A percentile compares a stretch with the other conserved stretches of the same genome.
These are phyloP conservation scores for Plutomurus gul DNA, from an alignment of 1,140 invertebrate genomes.

Conservation along the genomic window DNA sequence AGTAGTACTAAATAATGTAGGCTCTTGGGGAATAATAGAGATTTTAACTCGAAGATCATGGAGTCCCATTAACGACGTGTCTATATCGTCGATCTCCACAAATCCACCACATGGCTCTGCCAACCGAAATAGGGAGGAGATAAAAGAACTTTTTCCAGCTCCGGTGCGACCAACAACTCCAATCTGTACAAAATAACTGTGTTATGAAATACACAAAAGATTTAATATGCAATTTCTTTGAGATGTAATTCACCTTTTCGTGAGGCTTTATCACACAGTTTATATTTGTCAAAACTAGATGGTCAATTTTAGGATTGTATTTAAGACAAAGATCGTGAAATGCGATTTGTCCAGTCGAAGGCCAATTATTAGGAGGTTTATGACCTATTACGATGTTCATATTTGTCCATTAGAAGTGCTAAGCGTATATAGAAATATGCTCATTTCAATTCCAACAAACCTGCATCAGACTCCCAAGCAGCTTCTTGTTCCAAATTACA, in stretches of 20 bases:
- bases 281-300: conserved; percentile 62
- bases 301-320: conserved; percentile 59
- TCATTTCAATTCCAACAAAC: conserved; percentile 43
- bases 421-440: not conserved
- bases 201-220: not conserved
- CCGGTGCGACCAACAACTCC: conserved; percentile 62
- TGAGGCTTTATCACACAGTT: conserved; percentile 63
- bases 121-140: conserved; percentile 63
- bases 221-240: too few species aligned
- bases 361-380: conserved; percentile 62
- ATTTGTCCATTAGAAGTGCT: conserved; percentile 18
- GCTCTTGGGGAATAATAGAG: conserved; percentile 74
- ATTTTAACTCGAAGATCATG: conserved; percentile 61
- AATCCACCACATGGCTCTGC: conserved; percentile 58
- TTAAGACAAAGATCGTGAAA: conserved; percentile 62
- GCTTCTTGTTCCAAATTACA: conserved; percentile 61
- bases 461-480: conserved; percentile 54
- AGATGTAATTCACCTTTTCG: conserved; percentile 63
- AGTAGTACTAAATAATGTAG: conserved; percentile 66
- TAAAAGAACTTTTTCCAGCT: conserved; percentile 66
- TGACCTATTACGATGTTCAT: conserved; percentile 42
- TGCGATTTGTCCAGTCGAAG: conserved; percentile 61
- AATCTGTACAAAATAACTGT: conserved; percentile 45
- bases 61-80: conserved; percentile 60
- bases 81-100: conserved; percentile 62